Percentiles rank a stretch among this genome's conserved stretches.
Evolutionary conservation across 2,888 invertebrate species (phyloP).

Genomic region (Xylocampa areola): DNA sequence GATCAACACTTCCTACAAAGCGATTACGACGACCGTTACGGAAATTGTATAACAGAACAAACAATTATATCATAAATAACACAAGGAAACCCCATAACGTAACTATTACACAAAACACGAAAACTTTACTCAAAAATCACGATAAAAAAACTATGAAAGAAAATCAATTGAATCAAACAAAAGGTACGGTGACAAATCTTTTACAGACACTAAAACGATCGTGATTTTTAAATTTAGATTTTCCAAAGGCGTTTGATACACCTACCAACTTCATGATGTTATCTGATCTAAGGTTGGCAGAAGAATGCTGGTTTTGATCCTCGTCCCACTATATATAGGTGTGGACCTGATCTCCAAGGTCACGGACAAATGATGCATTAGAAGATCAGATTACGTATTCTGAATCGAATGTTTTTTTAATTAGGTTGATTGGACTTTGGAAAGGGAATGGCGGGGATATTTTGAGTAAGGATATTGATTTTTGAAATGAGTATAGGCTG

Average conservation of each 20-base stretch:
- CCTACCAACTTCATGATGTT: constrained; percentile 87
- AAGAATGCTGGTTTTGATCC: constrained; percentile 73
- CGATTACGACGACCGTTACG: constrained; percentile 25
- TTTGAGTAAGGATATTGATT: not conserved
- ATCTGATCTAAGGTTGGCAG: constrained; percentile 68
- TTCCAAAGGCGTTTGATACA: constrained; percentile 40
- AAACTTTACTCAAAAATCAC: constrained; percentile 31
- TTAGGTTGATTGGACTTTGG: constrained; percentile 37
- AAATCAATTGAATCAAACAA: constrained; percentile 20
- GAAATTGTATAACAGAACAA: constrained; percentile 11
- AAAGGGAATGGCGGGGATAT: constrained; percentile 14
- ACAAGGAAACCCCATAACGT: constrained; percentile 30
- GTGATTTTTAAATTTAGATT: constrained; percentile 21
- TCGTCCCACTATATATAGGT: constrained; percentile 78
- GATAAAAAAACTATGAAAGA: constrained; percentile 4
- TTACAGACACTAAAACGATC: constrained; percentile 32
- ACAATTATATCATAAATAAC: constrained; percentile 33
- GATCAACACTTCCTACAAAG: constrained; percentile 22
- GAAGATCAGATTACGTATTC: constrained; percentile 40
- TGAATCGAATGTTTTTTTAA: constrained; percentile 25
- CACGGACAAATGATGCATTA: constrained; percentile 45
- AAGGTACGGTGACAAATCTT: constrained; percentile 16
- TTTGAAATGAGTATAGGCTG: not conserved
- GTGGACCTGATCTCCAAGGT: constrained; percentile 73
- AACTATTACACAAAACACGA: constrained; percentile 47